A percentile compares a stretch with the other conserved stretches of the same genome.
phyloP scores from a whole-genome alignment of 2,797 vertebrate genomes.

The Molossus alvarezi region DNA sequence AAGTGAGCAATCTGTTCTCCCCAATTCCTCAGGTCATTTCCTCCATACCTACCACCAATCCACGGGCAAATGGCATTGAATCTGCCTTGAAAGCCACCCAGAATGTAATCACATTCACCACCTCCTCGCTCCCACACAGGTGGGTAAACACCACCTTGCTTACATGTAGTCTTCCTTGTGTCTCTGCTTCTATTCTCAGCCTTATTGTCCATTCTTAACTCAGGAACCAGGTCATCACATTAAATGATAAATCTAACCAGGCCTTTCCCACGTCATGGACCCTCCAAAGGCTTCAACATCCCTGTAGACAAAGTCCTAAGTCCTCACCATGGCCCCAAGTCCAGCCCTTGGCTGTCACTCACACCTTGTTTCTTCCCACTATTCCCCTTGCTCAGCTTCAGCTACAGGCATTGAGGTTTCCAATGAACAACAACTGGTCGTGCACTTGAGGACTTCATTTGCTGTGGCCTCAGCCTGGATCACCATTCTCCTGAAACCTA shows the following conservation, averaged over 20 bases:
- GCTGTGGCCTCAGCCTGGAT: not conserved
- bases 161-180: not conserved
- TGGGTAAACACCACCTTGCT: not conserved
- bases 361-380: not conserved
- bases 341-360: not conserved
- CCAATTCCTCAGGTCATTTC: not conserved
- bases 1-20: not conserved
- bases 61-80: not conserved
- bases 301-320: not conserved
- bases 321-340: accelerated
- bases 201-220: not conserved
- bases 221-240: not conserved
- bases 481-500: not conserved
- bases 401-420: not conserved
- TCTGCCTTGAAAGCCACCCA: not conserved
- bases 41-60: not conserved
- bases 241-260: not conserved
- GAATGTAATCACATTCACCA: too few species aligned
- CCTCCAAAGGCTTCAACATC: not conserved
- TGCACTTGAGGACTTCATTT: not conserved
- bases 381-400: not conserved
- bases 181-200: not conserved
- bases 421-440: not conserved
- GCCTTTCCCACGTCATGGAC: not conserved
- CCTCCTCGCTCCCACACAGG: accelerated